phyloP scores from a whole-genome alignment of 2,113 vertebrate species.

The Chaenogobius annularis region DNA sequence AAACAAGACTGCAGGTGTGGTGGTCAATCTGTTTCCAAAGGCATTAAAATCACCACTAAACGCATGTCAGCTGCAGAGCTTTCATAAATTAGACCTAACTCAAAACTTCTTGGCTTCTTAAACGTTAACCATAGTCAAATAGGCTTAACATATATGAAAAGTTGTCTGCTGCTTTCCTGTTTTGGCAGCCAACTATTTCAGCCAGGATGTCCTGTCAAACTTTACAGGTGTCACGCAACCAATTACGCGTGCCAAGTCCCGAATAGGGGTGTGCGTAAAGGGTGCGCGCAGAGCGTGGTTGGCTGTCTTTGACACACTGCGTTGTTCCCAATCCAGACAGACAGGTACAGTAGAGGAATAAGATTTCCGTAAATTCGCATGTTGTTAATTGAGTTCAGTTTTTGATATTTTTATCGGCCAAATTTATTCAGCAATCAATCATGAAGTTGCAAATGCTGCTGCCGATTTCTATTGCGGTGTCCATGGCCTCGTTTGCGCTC shows the following conservation, averaged over 20 bases:
- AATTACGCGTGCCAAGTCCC: not conserved
- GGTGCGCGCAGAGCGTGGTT: not conserved
- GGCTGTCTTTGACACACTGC: not conserved
- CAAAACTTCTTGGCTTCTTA: not conserved
- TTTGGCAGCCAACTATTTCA: not conserved
- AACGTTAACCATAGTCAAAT: not conserved
- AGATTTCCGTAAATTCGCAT: not conserved
- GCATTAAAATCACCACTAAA: not conserved
- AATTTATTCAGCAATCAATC: not conserved
- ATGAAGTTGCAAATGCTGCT: constrained; percentile 52
- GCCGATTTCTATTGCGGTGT: not conserved
- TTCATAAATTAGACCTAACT: not conserved
- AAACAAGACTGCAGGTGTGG: not conserved
- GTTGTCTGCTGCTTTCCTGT: not conserved
- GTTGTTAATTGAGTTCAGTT: not conserved
- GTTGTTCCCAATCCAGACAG: not conserved
- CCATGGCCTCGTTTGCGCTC: constrained; percentile 29
- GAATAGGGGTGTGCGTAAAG: not conserved
- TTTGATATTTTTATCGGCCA: not conserved
- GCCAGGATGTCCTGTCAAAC: not conserved
- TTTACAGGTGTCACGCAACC: not conserved
- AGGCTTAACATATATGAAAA: not conserved
- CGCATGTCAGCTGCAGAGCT: not conserved
- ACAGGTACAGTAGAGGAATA: not conserved
- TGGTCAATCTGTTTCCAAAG: not conserved